Conservation (phyloP, 2,113 vertebrate genomes). For the Myrmophylax atrothorax region DNA sequence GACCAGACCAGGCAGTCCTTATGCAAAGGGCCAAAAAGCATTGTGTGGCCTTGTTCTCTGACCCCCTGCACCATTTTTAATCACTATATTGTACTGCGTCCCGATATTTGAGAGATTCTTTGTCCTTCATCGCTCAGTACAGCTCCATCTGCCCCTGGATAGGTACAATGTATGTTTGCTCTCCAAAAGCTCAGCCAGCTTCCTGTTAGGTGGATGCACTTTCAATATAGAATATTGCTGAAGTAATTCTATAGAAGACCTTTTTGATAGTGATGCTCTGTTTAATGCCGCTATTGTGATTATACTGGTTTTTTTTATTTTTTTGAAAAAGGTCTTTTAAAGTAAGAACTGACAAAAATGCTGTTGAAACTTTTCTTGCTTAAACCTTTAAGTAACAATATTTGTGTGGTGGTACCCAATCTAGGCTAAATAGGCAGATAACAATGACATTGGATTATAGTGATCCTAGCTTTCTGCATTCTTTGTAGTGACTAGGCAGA, state of each 20-base stretch:
- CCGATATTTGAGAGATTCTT: neutral
- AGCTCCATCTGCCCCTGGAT: no score
- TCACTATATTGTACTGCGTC: neutral
- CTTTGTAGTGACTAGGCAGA: neutral
- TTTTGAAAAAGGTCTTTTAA: neutral
- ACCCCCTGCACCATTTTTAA: neutral
- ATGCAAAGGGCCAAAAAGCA: neutral
- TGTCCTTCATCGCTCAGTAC: neutral
- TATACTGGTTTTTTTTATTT: fast-evolving
- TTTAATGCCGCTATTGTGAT: neutral
- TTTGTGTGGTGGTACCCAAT: neutral
- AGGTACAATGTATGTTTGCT: neutral
- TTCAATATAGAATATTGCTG: neutral
- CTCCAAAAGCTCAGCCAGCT: neutral
- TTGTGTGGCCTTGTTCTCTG: neutral
- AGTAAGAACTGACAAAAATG: neutral
- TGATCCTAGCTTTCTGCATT: neutral
- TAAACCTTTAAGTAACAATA: neutral
- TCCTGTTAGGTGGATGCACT: neutral
- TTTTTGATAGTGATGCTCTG: neutral
- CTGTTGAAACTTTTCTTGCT: neutral
- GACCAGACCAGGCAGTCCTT: neutral
- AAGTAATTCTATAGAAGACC: neutral
- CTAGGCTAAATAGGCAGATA: neutral
- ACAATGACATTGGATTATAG: neutral